Evolutionary conservation across 2,113 vertebrate genomes (phyloP).

Genomic region (Phalacrocorax aristotelis): DNA sequence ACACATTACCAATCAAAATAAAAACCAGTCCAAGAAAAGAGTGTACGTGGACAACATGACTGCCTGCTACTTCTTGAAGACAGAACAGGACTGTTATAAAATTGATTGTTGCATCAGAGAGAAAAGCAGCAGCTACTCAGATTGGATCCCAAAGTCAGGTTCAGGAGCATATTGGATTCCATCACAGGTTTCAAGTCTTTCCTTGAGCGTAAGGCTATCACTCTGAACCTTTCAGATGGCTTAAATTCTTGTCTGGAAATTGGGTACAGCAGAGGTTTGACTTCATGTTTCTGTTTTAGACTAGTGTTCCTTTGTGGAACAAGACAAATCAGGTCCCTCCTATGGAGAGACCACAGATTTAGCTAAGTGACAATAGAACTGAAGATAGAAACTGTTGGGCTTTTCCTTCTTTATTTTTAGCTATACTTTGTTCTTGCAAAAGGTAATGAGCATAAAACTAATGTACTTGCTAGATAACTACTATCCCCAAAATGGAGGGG

Average conservation of each 20-base stretch:
- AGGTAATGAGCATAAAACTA: neutral
- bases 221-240: neutral
- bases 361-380: neutral
- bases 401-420: neutral
- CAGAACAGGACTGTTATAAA: neutral
- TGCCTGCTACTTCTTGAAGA: neutral
- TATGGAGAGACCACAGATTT: neutral
- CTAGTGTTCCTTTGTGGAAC: neutral
- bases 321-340: neutral
- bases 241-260: neutral
- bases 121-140: neutral
- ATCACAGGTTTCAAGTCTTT: neutral
- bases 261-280: neutral
- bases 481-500: neutral
- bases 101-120: neutral
- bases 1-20: neutral
- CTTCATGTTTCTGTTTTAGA: neutral
- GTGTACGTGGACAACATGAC: fast-evolving
- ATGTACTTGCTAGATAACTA: neutral
- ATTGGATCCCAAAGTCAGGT: neutral
- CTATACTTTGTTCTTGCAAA: neutral
- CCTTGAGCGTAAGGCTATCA: neutral
- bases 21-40: neutral
- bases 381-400: neutral
- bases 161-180: neutral